Evolutionary conservation across 2,888 invertebrate genomes (phyloP).

Genomic region (Hirtodrosophila histrioides): DNA sequence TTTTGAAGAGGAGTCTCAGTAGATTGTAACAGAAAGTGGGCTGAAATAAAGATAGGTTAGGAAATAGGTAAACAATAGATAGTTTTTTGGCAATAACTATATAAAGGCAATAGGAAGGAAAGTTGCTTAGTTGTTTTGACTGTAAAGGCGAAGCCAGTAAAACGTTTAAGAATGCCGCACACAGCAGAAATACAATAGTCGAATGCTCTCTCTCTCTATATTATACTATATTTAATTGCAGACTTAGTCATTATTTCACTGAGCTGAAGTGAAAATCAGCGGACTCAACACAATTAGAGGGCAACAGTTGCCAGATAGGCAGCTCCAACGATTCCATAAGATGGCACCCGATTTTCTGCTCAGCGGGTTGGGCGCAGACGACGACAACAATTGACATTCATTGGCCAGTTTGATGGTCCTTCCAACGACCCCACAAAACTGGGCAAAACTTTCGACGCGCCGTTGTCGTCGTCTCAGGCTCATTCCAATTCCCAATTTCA

Average conservation of each 20-base stretch:
- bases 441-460: constrained; percentile 29
- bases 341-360: constrained; percentile 26
- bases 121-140: no score
- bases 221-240: no score
- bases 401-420: constrained; percentile 73
- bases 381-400: constrained; percentile 73
- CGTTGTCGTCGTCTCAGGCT: constrained; percentile 24
- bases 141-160: no score
- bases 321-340: constrained; percentile 24
- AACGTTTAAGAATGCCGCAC: not conserved
- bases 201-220: no score
- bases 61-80: not conserved
- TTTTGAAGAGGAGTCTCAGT: no score
- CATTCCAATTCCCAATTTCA: constrained; percentile 2
- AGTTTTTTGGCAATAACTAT: no score
- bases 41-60: no score
- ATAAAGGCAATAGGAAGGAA: no score
- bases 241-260: not conserved
- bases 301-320: constrained; percentile 14
- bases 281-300: not conserved
- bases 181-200: no score
- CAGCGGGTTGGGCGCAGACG: constrained; percentile 28
- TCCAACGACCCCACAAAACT: constrained; percentile 15
- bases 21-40: no score
- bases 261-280: not conserved